Base-by-base conservation (phyloP, 2,888 invertebrate genomes). In the Polia nebulosa region DNA sequence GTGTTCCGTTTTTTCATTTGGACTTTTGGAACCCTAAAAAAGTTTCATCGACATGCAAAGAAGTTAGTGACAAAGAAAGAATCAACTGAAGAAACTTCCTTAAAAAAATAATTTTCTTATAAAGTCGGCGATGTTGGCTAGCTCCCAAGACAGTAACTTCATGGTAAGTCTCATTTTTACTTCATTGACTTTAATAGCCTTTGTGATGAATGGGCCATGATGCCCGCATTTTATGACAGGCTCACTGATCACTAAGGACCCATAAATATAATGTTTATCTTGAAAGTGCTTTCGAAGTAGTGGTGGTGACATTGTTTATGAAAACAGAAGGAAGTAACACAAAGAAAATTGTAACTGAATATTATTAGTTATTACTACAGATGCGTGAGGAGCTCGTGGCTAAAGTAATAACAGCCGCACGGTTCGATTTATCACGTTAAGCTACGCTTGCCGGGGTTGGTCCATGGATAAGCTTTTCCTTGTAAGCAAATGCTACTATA, bases 171-270 rank as follows among this genome's bases (percentile, higher is more conserved):
- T 4, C 17, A 66, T 68, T 44, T 68, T 34, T 52, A 41, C 27
- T 34, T 44, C 25, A 68, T 44, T 68, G 52, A 20, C 52, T 52
- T 66, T 66, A 52, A 68, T 13, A 9, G 39, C 27, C 7, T 34
- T 27, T 52, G 34, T 41, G 17, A 67, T 3, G 6, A 29, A 52
- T 68, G 41, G 32, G 32, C 13, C 44, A 39, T 27, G 13, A 8
- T 53, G 20, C 6, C 17, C 44, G 34, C 17, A 41, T 27, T 67
- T 44, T 68, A 44, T 34, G 13, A 20, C 25, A 27, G 20, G 5
- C 25, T 13, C 32, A 13, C 17, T 25, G 27, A 39, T 51, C 25
- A 7, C 25, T 7, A 20, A 41, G 25, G 13, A 27, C 3, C n/a
- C 15, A 49, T 67, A 32, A 65, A 65, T 20, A 0, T 32, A n/a